Evolutionary conservation across 2,113 vertebrate species (phyloP).

Genomic region (Isichthys henryi): DNA sequence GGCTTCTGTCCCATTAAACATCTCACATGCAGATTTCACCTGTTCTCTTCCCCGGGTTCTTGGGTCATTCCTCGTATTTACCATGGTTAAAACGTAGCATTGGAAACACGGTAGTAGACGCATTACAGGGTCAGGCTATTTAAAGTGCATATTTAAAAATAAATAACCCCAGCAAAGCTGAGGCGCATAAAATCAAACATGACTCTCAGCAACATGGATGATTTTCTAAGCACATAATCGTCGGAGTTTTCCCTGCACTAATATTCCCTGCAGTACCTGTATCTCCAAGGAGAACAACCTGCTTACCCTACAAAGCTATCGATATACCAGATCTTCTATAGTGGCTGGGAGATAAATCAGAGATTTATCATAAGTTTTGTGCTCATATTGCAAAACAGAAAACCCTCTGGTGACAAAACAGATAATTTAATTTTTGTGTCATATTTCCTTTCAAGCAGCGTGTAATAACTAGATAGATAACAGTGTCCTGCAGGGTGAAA

Average conservation of each 20-base stretch:
- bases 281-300: slow-evolving; percentile 71
- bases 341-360: background rate
- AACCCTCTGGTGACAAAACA: background rate
- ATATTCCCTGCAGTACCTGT: slow-evolving; percentile 72
- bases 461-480: background rate
- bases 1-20: background rate
- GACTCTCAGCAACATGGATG: background rate
- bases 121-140: background rate
- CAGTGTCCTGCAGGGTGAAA: background rate
- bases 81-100: background rate
- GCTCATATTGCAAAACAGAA: background rate
- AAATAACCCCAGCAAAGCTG: background rate
- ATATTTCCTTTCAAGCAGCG: background rate
- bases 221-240: slow-evolving; percentile 11
- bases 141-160: background rate
- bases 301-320: slow-evolving; percentile 49
- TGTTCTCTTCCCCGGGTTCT: background rate
- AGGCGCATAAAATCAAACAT: background rate
- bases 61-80: background rate
- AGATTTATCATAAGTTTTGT: background rate
- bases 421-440: background rate
- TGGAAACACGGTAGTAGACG: background rate
- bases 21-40: background rate
- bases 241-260: slow-evolving; percentile 64
- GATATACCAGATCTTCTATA: background rate